Conservation (phyloP, 2,888 invertebrate genomes). For the Eretmocerus hayati region DNA sequence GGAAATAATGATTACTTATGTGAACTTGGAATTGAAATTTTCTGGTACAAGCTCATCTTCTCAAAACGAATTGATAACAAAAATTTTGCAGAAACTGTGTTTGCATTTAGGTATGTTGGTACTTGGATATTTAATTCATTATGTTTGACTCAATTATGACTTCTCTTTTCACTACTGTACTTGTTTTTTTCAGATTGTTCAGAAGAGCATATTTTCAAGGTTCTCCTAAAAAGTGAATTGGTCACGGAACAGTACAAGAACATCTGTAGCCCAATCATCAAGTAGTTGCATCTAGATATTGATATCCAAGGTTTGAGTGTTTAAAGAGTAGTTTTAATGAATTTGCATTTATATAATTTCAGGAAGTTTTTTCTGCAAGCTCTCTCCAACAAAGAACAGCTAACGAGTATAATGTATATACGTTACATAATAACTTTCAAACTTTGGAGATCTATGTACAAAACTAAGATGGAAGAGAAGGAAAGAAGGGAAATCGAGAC, state of each 20-base stretch:
- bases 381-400: constrained; percentile 21
- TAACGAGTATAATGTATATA: constrained; percentile 32
- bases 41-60: too few species aligned
- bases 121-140: too few species aligned
- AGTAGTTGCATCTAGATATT: constrained; percentile 24
- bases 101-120: constrained; percentile 42
- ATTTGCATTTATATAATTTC: constrained; percentile 3
- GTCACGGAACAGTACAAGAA: constrained; percentile 31
- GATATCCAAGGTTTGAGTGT: not conserved
- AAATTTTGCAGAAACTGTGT: too few species aligned
- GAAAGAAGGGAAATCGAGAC: constrained; percentile 31
- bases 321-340: not conserved
- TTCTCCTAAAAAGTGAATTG: constrained; percentile 34
- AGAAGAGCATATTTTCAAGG: constrained; percentile 38
- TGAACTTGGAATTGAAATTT: constrained; percentile 43
- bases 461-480: constrained; percentile 26
- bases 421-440: constrained; percentile 38
- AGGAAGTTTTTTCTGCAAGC: constrained; percentile 33
- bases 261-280: constrained; percentile 35
- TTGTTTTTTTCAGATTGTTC: constrained; percentile 33
- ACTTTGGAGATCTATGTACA: constrained; percentile 35
- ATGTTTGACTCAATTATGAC: not conserved
- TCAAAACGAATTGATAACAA: too few species aligned
- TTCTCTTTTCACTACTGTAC: constrained; percentile 1
- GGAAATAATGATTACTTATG: constrained; percentile 41